Evolutionary conservation across 2,113 vertebrate species (phyloP).

Genomic region (Paradoxurus hermaphroditus): DNA sequence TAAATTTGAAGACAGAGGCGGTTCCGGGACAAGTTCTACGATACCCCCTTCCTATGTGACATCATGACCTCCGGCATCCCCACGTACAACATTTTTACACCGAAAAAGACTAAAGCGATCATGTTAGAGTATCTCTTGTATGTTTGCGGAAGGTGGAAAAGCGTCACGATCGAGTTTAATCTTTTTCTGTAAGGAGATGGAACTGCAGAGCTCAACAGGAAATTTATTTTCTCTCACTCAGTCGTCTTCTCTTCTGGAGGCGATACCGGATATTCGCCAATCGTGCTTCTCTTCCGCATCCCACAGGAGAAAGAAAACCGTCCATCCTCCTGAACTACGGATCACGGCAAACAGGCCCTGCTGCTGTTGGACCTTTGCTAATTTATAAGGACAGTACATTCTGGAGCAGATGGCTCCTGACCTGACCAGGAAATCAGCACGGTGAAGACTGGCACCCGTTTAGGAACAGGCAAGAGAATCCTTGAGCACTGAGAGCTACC

Average conservation of each 20-base stretch:
- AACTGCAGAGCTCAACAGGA: neutral
- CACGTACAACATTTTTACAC: neutral
- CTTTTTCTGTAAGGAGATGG: neutral
- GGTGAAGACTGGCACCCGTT: neutral
- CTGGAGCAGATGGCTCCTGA: neutral
- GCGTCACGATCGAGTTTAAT: neutral
- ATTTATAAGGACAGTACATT: neutral
- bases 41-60: neutral
- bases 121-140: neutral
- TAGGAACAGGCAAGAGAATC: neutral
- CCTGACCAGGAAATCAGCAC: neutral
- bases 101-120: neutral
- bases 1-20: neutral
- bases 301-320: neutral
- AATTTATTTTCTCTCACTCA: neutral
- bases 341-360: neutral
- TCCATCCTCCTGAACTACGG: neutral
- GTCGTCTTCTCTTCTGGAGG: neutral
- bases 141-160: neutral
- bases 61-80: neutral
- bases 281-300: neutral
- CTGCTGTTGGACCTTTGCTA: neutral
- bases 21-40: neutral
- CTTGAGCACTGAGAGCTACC: neutral
- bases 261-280: neutral